phyloP scores from a whole-genome alignment of 2,888 invertebrate genomes.

The Andrena camellia region DNA sequence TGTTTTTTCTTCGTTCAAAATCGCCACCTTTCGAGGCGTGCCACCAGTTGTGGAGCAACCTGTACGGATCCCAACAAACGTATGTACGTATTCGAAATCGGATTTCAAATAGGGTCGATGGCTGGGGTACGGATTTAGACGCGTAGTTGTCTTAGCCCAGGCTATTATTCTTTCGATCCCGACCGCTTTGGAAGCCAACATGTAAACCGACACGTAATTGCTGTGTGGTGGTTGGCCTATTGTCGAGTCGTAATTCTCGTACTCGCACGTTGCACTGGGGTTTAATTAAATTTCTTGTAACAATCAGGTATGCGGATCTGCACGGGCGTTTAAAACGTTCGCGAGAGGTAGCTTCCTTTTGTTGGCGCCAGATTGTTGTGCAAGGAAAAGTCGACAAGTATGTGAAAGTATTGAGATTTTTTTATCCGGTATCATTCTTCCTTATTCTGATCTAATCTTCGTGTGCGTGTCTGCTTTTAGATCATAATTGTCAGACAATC shows the following conservation, averaged over 20 bases:
- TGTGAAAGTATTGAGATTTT: no score
- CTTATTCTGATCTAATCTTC: no score
- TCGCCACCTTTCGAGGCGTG: no score
- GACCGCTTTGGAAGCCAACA: conserved; percentile 32
- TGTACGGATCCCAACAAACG: no score
- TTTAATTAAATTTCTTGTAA: conserved; percentile 29
- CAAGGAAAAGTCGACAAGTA: not conserved
- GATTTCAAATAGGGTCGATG: conserved; percentile 51
- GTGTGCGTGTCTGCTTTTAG: no score
- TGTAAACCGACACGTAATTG: conserved; percentile 17
- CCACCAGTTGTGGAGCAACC: no score
- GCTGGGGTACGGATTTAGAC: conserved; percentile 56
- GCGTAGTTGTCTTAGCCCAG: conserved; percentile 47
- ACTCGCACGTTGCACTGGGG: not conserved
- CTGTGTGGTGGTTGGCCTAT: conserved; percentile 29
- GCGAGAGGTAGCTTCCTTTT: not conserved
- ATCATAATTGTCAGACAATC: no score
- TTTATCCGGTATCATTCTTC: no score
- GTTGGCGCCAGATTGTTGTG: not conserved
- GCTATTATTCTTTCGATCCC: conserved; percentile 28
- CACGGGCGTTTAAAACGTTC: conserved; percentile 8
- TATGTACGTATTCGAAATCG: not conserved
- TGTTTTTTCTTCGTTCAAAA: no score
- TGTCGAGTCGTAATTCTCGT: conserved; percentile 28
- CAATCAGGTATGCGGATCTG: conserved; percentile 25